Evolutionary conservation across 2,888 invertebrate genomes (phyloP), one percentile per base, ranked within the genome.

Genomic region (Pollenia angustigena): DNA sequence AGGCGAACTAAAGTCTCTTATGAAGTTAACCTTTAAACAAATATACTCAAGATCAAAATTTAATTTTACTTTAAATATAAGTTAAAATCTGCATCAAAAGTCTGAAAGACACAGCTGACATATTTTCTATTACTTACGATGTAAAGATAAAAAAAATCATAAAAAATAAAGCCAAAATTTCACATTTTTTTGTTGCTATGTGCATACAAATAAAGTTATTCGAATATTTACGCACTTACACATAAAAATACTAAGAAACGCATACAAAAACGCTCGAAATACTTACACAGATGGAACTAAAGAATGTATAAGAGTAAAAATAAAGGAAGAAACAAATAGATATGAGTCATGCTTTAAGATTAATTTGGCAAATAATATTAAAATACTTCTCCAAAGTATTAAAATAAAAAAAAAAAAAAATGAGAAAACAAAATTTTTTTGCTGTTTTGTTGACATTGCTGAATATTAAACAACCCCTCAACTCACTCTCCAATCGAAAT

Each of bases 351-450:
- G 81, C 76, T 78, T 78, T 85, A 52, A 72, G 64, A 81, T 78
- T 72, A 81, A 81, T 81, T 85, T 76, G 71, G 72, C 76, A 85
- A 85, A 85, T 81, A 81, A 81, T 81, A 50, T 54, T 32, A 76
- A 76, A 76, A 81, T 75, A 60, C 75, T 74, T 56, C 72, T 74
- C 48, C 40, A 52, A 62, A 69, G n/a, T n/a, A 40, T 32, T 12
- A 60, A 12, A 4, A 72, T 4, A 44, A 0, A 46, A 46, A 6
- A 42, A 32, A 8, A 52, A 18, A 62, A 16, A 18, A 0, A 16
- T 12, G 12, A 14, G 40, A 44, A 46, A 23, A 56, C 56, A 68
- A 18, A 18, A 2, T 64, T 18, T 64, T 16, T 40, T 46, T 10
- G 3, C 14, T 12, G 9, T 46, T 68, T 50, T 69, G 60, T 69